A percentile compares a stretch with the other conserved stretches of the same genome.
Conservation (phyloP, 2,113 vertebrate species). For the Colius striatus region DNA sequence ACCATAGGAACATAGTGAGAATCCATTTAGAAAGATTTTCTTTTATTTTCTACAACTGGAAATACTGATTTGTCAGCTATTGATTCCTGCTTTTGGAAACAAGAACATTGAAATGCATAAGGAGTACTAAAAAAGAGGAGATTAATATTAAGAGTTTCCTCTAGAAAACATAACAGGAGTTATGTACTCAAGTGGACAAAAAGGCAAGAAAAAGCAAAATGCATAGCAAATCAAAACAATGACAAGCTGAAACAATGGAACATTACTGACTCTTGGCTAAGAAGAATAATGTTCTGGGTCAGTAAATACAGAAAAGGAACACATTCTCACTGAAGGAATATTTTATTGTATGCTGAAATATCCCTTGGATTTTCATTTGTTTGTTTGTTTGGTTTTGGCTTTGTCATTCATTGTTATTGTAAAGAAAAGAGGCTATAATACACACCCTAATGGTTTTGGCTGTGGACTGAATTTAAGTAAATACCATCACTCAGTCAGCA, state of each 20-base stretch:
- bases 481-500: conserved; percentile 77
- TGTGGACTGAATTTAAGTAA: conserved; percentile 74
- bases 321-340: conserved; percentile 74
- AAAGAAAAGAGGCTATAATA: conserved; percentile 52
- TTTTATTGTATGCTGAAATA: conserved; percentile 64
- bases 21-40: conserved; percentile 65
- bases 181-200: conserved; percentile 66
- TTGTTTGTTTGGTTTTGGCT: background rate
- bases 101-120: conserved; percentile 71
- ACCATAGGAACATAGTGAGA: conserved; percentile 50
- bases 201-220: conserved; percentile 70
- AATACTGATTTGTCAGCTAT: conserved; percentile 63
- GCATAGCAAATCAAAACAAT: conserved; percentile 64
- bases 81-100: conserved; percentile 37
- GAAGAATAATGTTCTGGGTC: conserved; percentile 71
- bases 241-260: conserved; percentile 55
- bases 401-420: background rate
- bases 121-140: conserved; percentile 66
- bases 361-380: conserved; percentile 26
- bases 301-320: conserved; percentile 77
- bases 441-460: conserved; percentile 73
- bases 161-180: conserved; percentile 73
- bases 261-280: conserved; percentile 59
- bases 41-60: conserved; percentile 68
- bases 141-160: conserved; percentile 70